Evolutionary conservation across 1,140 invertebrate genomes (phyloP).

Genomic region (Ganaspis sp.): DNA sequence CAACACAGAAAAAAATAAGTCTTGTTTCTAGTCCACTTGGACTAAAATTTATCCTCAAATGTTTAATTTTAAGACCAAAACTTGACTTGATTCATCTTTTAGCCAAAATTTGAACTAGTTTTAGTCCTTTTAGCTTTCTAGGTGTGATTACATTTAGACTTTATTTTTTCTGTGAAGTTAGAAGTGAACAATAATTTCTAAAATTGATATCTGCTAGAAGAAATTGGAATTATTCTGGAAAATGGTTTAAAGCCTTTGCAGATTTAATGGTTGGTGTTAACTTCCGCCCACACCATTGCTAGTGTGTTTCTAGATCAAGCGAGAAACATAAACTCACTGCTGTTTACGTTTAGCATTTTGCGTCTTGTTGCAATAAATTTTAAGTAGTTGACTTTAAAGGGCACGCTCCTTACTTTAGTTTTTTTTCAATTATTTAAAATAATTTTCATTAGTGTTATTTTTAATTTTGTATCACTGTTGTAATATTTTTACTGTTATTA

Average conservation of each 20-base stretch:
- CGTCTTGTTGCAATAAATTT: slow-evolving; percentile 19
- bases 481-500: too few relatives aligned
- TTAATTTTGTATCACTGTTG: too few relatives aligned
- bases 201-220: not conserved
- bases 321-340: slow-evolving; percentile 18
- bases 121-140: too few relatives aligned
- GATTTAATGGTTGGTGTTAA: not conserved
- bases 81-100: too few relatives aligned
- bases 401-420: not conserved
- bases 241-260: not conserved
- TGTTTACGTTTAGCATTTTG: slow-evolving; percentile 21
- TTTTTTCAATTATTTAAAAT: not conserved
- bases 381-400: not conserved
- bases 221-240: not conserved
- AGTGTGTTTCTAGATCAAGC: slow-evolving; percentile 8
- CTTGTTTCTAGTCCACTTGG: too few relatives aligned
- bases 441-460: not conserved
- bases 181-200: too few relatives aligned
- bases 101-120: too few relatives aligned
- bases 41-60: too few relatives aligned
- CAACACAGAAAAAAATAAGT: too few relatives aligned
- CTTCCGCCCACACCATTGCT: not conserved
- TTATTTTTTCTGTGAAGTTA: too few relatives aligned
- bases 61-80: too few relatives aligned
- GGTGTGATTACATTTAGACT: too few relatives aligned